These are phyloP conservation scores for Ammodytes dubius DNA, from an alignment of 2,113 vertebrate species.

Conservation along the genomic window DNA sequence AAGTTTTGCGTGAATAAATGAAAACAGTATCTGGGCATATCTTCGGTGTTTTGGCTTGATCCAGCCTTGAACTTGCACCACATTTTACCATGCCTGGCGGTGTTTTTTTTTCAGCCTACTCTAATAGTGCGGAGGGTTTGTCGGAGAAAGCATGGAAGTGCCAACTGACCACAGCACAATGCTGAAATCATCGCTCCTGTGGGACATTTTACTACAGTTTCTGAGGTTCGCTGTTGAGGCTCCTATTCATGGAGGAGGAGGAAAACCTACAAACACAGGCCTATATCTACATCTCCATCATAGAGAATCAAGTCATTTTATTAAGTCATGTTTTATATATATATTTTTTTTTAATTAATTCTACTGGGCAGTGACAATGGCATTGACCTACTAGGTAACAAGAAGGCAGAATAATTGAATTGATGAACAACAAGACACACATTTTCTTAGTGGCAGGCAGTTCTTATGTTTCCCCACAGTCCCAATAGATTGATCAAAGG, in stretches of 20 bases:
- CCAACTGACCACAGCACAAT: slow-evolving; percentile 53
- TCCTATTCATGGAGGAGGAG: slow-evolving; percentile 44
- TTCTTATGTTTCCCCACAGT: slow-evolving; percentile 9
- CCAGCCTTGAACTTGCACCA: slow-evolving; percentile 1
- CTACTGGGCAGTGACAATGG: background rate
- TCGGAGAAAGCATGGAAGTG: slow-evolving; percentile 26
- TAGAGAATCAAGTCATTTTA: background rate
- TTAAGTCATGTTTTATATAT: background rate
- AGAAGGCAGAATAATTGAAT: slow-evolving; percentile 2
- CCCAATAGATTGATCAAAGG: background rate
- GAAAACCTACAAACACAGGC: slow-evolving; percentile 6
- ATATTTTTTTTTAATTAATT: background rate
- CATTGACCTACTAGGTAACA: background rate
- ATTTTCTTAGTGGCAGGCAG: too few species aligned
- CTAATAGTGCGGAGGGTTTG: slow-evolving; percentile 38
- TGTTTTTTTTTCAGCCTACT: slow-evolving; percentile 30
- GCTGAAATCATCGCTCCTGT: slow-evolving; percentile 52
- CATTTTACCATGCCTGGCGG: slow-evolving; percentile 20
- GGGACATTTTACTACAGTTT: slow-evolving; percentile 72
- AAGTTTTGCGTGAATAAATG: slow-evolving; percentile 14
- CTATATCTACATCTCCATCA: slow-evolving; percentile 4
- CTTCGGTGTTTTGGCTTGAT: slow-evolving; percentile 9
- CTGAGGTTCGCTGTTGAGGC: slow-evolving; percentile 40
- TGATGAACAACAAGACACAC: background rate
- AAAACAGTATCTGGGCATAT: background rate